Percentiles rank a stretch among this genome's conserved stretches.
These are phyloP conservation scores for Drosophila tripunctata DNA, from an alignment of 2,888 invertebrate species.

Conservation along the genomic window DNA sequence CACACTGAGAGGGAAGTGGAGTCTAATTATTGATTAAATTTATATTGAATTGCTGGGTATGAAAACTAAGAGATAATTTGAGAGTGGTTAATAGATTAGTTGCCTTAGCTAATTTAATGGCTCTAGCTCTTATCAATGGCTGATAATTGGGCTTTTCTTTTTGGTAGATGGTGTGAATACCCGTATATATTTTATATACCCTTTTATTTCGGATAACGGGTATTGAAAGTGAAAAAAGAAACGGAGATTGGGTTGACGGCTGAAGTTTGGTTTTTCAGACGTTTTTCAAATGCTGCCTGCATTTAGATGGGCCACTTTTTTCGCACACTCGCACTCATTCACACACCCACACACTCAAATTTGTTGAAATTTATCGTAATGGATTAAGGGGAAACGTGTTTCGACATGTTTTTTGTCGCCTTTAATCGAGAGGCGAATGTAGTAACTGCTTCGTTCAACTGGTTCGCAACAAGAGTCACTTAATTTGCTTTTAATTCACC, in stretches of 20 bases:
- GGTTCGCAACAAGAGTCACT: constrained; percentile 42
- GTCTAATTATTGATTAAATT: no score
- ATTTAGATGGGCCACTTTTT: constrained; percentile 16
- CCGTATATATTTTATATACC: no score
- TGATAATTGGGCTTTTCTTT: no score
- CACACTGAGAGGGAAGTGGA: no score
- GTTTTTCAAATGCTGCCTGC: constrained; percentile 26
- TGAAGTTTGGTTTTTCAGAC: constrained; percentile 14
- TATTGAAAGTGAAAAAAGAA: constrained; percentile 2
- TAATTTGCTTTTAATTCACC: constrained; percentile 65
- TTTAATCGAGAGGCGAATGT: constrained; percentile 23
- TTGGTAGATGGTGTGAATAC: no score
- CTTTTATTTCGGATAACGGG: no score
- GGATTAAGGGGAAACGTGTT: constrained; percentile 31
- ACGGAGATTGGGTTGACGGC: constrained; percentile 42
- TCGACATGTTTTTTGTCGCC: constrained; percentile 16
- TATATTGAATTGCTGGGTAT: no score
- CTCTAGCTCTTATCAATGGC: no score
- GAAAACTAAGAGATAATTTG: no score
- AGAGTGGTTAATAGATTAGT: no score
- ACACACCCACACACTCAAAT: constrained; percentile 16
- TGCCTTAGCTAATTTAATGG: no score
- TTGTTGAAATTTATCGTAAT: constrained; percentile 57
- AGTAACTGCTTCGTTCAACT: constrained; percentile 17
- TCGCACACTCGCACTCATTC: background rate